A percentile compares a stretch with the other conserved stretches of the same genome.
phyloP scores from a whole-genome alignment of 2,113 vertebrate species.

The Typhlomys cinereus region DNA sequence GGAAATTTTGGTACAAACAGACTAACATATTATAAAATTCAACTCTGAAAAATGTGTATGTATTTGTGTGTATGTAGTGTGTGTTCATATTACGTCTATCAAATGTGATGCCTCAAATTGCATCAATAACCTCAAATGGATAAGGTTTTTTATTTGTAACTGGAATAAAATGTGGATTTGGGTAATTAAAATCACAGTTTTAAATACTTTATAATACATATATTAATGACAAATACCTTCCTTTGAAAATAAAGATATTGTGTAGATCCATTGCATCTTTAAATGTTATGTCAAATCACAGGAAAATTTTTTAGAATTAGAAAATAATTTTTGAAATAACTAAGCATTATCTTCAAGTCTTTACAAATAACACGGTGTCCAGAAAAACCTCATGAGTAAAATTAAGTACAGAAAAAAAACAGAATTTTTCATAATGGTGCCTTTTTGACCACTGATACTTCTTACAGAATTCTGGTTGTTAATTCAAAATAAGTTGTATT shows the following conservation, averaged over 20 bases:
- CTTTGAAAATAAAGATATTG: not conserved
- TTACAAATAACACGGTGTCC: not conserved
- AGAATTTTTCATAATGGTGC: too few species aligned
- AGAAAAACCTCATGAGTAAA: not conserved
- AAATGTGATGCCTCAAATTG: not conserved
- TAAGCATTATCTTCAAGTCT: not conserved
- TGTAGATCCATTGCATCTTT: not conserved
- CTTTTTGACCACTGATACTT: too few species aligned
- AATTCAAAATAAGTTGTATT: too few species aligned
- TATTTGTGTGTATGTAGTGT: not conserved
- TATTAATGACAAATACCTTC: not conserved
- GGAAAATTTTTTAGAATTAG: not conserved
- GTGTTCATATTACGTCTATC: not conserved
- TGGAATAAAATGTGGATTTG: constrained; percentile 1
- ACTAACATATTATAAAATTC: not conserved
- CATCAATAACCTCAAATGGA: too few species aligned
- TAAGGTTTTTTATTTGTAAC: not conserved
- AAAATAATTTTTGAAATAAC: not conserved
- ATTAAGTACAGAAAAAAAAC: not conserved
- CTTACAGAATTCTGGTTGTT: too few species aligned
- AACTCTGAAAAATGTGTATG: not conserved
- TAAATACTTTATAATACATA: not conserved
- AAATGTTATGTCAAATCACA: not conserved
- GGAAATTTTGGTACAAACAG: not conserved
- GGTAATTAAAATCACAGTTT: not conserved